Evolutionary conservation across 1,140 invertebrate species (phyloP).

Genomic region (Drosophila willistoni): DNA sequence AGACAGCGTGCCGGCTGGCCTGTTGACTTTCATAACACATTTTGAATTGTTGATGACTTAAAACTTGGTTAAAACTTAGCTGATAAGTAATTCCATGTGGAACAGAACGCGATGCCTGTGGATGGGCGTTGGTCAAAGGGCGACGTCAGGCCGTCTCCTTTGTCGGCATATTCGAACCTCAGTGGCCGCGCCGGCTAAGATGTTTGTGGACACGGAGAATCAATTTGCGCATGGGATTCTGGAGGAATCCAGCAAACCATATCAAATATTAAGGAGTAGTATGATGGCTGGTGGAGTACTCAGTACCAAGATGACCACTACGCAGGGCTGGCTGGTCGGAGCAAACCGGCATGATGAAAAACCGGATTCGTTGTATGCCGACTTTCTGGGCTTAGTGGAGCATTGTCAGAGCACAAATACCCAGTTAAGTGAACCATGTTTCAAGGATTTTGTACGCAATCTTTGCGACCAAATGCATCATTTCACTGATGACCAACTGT

Average conservation of each 20-base stretch:
- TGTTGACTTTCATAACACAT: constrained; percentile 31
- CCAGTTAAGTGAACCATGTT: constrained; percentile 69
- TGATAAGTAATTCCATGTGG: constrained; percentile 12
- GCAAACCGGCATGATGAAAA: background rate
- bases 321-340: constrained; percentile 29
- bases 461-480: constrained; percentile 82
- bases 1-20: background rate
- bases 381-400: constrained; percentile 79
- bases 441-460: constrained; percentile 81
- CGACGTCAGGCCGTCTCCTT: background rate
- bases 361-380: constrained; percentile 63
- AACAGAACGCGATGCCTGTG: constrained; percentile 32
- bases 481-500: constrained; percentile 83
- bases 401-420: constrained; percentile 65
- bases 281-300: background rate
- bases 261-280: constrained; percentile 52
- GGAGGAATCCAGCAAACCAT: constrained; percentile 65
- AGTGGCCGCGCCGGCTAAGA: constrained; percentile 15
- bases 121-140: constrained; percentile 6
- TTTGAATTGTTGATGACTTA: constrained; percentile 9
- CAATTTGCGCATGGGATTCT: constrained; percentile 74
- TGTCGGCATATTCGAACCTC: constrained; percentile 29
- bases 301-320: background rate
- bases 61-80: background rate
- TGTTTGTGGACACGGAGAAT: constrained; percentile 75